A percentile compares a stretch with the other conserved stretches of the same genome.
Conservation (phyloP, 2,797 vertebrate species). For the Hozukius guyotensis region DNA sequence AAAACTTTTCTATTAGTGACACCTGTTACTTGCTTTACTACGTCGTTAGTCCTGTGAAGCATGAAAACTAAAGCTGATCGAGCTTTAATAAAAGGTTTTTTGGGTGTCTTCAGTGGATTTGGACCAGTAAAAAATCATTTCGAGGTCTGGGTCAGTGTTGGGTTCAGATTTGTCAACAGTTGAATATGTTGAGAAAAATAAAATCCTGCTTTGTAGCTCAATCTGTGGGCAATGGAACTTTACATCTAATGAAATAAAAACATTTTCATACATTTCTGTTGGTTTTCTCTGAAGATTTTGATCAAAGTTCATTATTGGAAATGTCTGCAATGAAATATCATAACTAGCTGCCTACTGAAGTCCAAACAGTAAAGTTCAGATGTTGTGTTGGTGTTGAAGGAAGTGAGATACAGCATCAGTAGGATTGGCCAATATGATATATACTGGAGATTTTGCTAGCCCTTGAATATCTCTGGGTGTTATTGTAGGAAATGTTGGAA, state of each 20-base stretch:
- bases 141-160: constrained; percentile 3
- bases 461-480: background rate
- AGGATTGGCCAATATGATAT: background rate
- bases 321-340: background rate
- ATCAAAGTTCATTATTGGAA: background rate
- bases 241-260: constrained; percentile 78
- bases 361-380: background rate
- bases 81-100: background rate
- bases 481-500: background rate
- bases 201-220: constrained; percentile 63
- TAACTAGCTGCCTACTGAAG: background rate
- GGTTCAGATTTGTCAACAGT: constrained; percentile 16
- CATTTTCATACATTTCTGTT: constrained; percentile 71
- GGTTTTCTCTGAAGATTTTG: background rate
- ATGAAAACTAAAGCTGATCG: constrained; percentile 2
- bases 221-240: constrained; percentile 66
- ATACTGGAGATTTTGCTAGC: background rate
- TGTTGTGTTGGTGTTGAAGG: background rate
- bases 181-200: constrained; percentile 22
- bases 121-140: constrained; percentile 25
- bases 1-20: constrained; percentile 47
- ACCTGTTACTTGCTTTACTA: constrained; percentile 39
- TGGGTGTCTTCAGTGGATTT: constrained; percentile 19
- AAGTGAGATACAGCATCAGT: background rate
- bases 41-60: constrained; percentile 32